These are phyloP conservation scores for Cinclus mexicanus DNA, from an alignment of 2,113 vertebrate genomes.

Conservation along the genomic window DNA sequence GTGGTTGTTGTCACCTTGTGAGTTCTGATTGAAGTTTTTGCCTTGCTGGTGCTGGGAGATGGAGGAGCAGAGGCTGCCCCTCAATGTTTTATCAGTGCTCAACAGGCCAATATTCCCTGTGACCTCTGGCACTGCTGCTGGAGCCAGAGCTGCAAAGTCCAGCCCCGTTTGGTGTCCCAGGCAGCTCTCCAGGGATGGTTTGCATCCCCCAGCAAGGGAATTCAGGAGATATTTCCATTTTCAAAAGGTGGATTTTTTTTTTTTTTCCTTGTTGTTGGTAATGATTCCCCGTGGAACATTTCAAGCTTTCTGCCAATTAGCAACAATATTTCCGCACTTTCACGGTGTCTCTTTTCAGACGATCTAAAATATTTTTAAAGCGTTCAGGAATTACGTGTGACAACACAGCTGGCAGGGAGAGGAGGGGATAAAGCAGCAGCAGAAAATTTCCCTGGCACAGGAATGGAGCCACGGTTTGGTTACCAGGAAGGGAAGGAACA, in stretches of 20 bases:
- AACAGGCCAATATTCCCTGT: neutral
- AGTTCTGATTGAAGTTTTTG: fast-evolving
- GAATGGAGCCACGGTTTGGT: neutral
- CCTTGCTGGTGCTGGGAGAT: neutral
- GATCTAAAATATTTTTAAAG: neutral
- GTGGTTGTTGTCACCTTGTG: neutral
- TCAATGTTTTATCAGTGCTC: neutral
- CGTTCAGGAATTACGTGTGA: neutral
- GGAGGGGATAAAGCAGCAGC: neutral
- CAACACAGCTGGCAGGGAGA: neutral
- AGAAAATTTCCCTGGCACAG: neutral
- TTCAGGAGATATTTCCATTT: neutral
- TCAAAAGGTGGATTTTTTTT: neutral
- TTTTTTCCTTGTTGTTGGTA: neutral
- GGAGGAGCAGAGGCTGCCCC: neutral
- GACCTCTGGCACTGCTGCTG: neutral
- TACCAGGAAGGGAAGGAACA: neutral
- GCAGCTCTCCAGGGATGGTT: neutral
- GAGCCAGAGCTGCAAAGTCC: neutral
- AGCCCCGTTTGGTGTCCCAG: neutral
- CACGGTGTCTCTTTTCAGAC: neutral
- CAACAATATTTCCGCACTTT: neutral
- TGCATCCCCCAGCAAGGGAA: neutral
- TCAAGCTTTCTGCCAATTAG: neutral
- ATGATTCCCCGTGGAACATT: neutral